A percentile compares a stretch with the other conserved stretches of the same genome.
Evolutionary conservation across 2,888 invertebrate genomes (phyloP).

Genomic region (Andricus quercusramuli): DNA sequence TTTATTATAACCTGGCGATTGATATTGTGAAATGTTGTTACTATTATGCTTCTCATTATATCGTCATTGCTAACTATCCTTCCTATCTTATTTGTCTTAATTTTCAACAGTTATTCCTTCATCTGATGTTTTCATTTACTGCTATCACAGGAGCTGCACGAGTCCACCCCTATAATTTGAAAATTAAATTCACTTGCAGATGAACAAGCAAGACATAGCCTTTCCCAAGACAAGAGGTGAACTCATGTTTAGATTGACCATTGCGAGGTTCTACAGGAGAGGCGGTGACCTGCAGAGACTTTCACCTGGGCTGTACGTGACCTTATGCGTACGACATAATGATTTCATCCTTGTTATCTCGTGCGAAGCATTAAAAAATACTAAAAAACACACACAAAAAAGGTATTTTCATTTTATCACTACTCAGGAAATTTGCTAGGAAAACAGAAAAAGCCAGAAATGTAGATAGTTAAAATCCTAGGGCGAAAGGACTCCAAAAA

Average conservation of each 20-base stretch:
- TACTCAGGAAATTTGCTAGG: background rate
- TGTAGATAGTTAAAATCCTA: background rate
- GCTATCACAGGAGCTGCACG: background rate
- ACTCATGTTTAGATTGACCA: constrained; percentile 56
- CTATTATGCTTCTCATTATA: constrained; percentile 3
- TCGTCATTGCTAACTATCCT: background rate
- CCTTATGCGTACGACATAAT: constrained; percentile 63
- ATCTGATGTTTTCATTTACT: constrained; percentile 4
- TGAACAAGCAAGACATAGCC: background rate
- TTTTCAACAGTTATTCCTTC: background rate
- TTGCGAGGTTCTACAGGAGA: constrained; percentile 50
- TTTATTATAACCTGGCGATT: background rate
- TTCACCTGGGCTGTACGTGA: constrained; percentile 69
- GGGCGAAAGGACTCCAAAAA: too few species aligned
- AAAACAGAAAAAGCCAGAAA: background rate
- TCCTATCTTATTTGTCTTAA: background rate
- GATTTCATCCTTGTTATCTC: background rate
- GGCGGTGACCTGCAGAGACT: constrained; percentile 67
- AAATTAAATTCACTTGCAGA: constrained; percentile 12
- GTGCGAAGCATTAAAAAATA: constrained; percentile 7
- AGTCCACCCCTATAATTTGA: background rate
- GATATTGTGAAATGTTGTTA: background rate
- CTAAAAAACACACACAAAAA: background rate
- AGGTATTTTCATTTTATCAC: background rate
- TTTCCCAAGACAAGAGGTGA: constrained; percentile 47